These are phyloP conservation scores for Maccullochella peelii DNA, from an alignment of 2,113 vertebrate species.

Conservation along the genomic window DNA sequence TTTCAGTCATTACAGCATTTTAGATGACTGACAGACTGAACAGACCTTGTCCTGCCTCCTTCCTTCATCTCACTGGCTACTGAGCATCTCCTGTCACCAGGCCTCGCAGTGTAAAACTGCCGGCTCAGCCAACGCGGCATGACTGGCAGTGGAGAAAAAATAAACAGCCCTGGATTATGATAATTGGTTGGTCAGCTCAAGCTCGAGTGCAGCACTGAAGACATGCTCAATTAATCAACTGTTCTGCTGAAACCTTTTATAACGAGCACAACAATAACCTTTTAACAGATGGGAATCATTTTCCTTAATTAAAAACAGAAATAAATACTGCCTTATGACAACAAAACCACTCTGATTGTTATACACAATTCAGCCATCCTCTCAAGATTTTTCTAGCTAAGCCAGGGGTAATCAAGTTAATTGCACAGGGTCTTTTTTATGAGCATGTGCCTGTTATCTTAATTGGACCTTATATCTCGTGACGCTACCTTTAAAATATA, in stretches of 20 bases:
- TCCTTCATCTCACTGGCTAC: slow-evolving; percentile 28
- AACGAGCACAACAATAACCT: slow-evolving; percentile 87
- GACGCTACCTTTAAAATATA: slow-evolving; percentile 6
- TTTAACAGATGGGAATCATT: slow-evolving; percentile 92
- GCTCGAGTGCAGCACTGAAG: slow-evolving; percentile 77
- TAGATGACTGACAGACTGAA: slow-evolving; percentile 70
- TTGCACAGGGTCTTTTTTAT: slow-evolving; percentile 42
- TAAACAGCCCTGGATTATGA: slow-evolving; percentile 89
- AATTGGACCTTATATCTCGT: slow-evolving; percentile 31
- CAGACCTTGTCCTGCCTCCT: slow-evolving; percentile 49
- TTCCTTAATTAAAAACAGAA: slow-evolving; percentile 91
- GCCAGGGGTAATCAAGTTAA: slow-evolving; percentile 45
- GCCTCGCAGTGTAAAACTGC: slow-evolving; percentile 62
- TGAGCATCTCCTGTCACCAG: slow-evolving; percentile 79
- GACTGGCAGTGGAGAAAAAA: slow-evolving; percentile 85
- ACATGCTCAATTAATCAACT: slow-evolving; percentile 91
- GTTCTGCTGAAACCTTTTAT: slow-evolving; percentile 87
- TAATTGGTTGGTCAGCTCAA: slow-evolving; percentile 90
- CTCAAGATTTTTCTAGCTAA: slow-evolving; percentile 52
- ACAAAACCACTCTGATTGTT: slow-evolving; percentile 68
- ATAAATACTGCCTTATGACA: slow-evolving; percentile 87
- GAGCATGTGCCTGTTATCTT: slow-evolving; percentile 27
- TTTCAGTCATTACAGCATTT: slow-evolving; percentile 59
- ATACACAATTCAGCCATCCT: slow-evolving; percentile 45
- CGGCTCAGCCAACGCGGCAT: slow-evolving; percentile 55